phyloP scores from a whole-genome alignment of 1,140 invertebrate species.

The fruit fly (Drosophila melanogaster) region DNA sequence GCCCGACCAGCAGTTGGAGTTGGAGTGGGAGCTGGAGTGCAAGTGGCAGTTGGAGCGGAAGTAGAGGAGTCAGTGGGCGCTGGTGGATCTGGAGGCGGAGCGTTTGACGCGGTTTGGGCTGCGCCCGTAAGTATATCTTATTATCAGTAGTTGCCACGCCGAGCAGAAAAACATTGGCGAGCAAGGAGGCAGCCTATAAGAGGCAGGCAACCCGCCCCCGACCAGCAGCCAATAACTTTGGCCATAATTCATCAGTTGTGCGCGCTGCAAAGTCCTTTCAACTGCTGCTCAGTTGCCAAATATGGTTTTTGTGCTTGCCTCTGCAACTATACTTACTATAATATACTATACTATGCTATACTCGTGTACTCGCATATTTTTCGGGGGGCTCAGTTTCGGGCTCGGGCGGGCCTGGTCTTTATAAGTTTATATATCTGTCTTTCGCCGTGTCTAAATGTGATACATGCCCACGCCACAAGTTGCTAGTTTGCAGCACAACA shows the following conservation, averaged over 20 bases:
- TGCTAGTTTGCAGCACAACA: conserved; percentile 21
- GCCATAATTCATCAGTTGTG: conserved; percentile 67
- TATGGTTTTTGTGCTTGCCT: conserved; percentile 54
- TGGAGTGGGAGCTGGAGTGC: not conserved
- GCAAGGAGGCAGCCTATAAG: too few relatives aligned
- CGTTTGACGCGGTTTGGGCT: conserved; percentile 6
- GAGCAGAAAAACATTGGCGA: conserved; percentile 45
- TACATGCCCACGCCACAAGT: conserved; percentile 57
- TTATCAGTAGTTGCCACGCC: conserved; percentile 66
- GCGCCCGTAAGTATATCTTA: conserved; percentile 44
- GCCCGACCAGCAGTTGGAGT: not conserved
- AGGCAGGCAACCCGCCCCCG: not conserved
- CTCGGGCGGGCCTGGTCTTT: conserved; percentile 45
- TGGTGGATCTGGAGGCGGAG: not conserved
- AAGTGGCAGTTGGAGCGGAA: not conserved
- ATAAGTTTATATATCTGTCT: conserved; percentile 79
- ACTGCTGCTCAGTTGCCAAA: conserved; percentile 77
- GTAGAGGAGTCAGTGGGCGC: not conserved
- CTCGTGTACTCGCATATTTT: conserved; percentile 2
- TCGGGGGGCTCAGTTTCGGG: not conserved
- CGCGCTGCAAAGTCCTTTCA: conserved; percentile 70
- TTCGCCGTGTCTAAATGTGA: conserved; percentile 76
- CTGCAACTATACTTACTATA: conserved; percentile 22
- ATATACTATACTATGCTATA: too few relatives aligned
- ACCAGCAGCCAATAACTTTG: conserved; percentile 63